phyloP scores from a whole-genome alignment of 2,797 vertebrate species.

The Agapornis canus region DNA sequence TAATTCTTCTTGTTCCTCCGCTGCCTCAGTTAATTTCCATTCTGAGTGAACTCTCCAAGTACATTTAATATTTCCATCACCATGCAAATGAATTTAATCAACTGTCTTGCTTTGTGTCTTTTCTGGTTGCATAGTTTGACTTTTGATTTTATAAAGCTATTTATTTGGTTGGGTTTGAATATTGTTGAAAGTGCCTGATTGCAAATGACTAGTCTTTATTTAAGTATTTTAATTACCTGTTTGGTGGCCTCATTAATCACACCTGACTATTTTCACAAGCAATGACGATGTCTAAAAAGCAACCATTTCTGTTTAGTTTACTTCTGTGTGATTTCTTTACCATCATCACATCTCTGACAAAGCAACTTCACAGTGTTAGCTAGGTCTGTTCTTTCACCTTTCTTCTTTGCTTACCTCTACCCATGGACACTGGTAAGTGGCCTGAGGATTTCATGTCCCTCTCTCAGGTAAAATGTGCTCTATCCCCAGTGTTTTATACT shows the following conservation, averaged over 20 bases:
- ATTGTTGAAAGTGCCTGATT: not conserved
- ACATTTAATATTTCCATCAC: not conserved
- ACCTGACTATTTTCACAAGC: not conserved
- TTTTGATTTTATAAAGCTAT: not conserved
- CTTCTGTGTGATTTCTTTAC: not conserved
- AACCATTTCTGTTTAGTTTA: not conserved
- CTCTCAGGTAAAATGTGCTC: not conserved
- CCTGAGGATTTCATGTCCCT: not conserved
- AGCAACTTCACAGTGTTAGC: not conserved
- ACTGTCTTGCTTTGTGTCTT: not conserved
- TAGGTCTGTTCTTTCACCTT: not conserved
- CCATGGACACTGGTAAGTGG: not conserved
- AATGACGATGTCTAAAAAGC: not conserved
- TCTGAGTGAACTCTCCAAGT: not conserved
- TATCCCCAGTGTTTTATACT: not conserved
- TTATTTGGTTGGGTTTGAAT: not conserved
- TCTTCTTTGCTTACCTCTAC: not conserved
- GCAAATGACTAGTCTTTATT: not conserved
- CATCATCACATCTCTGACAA: not conserved
- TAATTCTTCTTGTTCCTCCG: not conserved
- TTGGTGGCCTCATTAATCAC: not conserved
- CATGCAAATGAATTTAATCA: not conserved
- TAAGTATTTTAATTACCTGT: not conserved
- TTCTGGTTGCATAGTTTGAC: not conserved
- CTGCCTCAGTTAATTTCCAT: not conserved